Conservation (phyloP, 2,888 invertebrate genomes). For the Cinara cedri region DNA sequence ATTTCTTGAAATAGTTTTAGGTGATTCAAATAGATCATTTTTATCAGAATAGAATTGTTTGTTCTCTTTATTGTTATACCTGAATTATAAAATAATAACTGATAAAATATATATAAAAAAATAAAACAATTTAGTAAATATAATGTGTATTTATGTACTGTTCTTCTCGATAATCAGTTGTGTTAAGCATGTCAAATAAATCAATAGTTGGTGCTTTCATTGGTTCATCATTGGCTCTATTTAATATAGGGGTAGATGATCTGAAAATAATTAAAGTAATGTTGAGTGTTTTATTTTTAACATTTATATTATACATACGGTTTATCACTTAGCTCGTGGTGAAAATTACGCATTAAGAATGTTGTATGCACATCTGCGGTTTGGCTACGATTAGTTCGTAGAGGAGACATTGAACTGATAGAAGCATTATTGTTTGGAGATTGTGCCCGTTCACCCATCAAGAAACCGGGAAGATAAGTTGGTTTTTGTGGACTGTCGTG, state of each 20-base stretch:
- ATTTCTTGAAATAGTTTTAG: neutral
- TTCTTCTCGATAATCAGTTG: conserved; percentile 49
- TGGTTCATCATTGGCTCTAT: conserved; percentile 41
- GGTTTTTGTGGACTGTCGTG: conserved; percentile 54
- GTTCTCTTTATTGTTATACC: conserved; percentile 45
- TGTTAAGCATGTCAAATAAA: conserved; percentile 38
- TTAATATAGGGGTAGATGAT: conserved; percentile 45
- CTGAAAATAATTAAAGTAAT: neutral
- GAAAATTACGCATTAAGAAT: conserved; percentile 52
- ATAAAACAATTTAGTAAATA: neutral
- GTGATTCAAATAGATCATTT: conserved; percentile 2
- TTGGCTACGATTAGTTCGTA: conserved; percentile 34
- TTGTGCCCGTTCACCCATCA: conserved; percentile 51
- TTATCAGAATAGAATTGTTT: conserved; percentile 51
- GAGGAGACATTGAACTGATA: conserved; percentile 30
- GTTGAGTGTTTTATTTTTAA: neutral
- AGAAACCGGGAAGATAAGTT: conserved; percentile 36
- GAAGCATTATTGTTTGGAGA: conserved; percentile 36
- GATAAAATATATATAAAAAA: neutral
- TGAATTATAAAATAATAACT: neutral
- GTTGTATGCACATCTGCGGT: conserved; percentile 36
- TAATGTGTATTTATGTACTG: neutral
- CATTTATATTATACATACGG: conserved; percentile 7
- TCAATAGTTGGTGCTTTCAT: conserved; percentile 47
- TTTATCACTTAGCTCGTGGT: conserved; percentile 42